Percentiles rank a stretch among this genome's conserved stretches.
phyloP scores from a whole-genome alignment of 2,888 invertebrate genomes.

The Pheosia tremula region DNA sequence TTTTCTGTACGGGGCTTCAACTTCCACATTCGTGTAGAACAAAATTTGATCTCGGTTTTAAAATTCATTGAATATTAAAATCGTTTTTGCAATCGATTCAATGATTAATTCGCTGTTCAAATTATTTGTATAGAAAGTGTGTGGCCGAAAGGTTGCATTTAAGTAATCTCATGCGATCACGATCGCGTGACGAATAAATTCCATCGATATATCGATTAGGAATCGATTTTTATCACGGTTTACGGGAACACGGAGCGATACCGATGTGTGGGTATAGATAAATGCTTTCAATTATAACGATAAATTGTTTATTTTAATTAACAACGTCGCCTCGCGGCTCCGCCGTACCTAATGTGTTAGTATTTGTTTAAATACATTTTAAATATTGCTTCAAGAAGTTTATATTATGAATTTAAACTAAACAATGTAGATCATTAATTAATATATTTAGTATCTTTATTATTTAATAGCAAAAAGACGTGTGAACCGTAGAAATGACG shows the following conservation, averaged over 20 bases:
- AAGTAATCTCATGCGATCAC: conserved; percentile 45
- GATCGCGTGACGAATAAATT: conserved; percentile 67
- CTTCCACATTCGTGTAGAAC: too few species aligned
- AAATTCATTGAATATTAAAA: background rate
- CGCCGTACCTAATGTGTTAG: conserved; percentile 11
- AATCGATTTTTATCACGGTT: conserved; percentile 71
- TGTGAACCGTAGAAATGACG: too few species aligned
- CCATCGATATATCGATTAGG: conserved; percentile 62
- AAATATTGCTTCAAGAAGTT: too few species aligned
- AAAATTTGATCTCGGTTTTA: background rate
- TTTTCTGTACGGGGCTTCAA: too few species aligned
- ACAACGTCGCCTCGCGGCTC: conserved; percentile 44
- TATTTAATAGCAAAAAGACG: too few species aligned
- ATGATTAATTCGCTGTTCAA: conserved; percentile 36
- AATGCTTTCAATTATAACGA: conserved; percentile 66
- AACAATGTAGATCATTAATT: too few species aligned
- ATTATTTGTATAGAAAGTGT: conserved; percentile 46
- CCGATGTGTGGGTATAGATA: conserved; percentile 56
- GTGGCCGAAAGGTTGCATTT: conserved; percentile 47
- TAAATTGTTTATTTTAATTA: conserved; percentile 74
- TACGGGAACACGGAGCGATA: conserved; percentile 56
- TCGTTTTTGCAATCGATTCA: conserved; percentile 11
- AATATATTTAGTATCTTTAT: too few species aligned
- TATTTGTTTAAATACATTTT: background rate
- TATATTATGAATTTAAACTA: too few species aligned